Evolutionary conservation across 35 echinoderm and acorn worm genomes (phyloP).

Genomic region (Ptychodera flava): DNA sequence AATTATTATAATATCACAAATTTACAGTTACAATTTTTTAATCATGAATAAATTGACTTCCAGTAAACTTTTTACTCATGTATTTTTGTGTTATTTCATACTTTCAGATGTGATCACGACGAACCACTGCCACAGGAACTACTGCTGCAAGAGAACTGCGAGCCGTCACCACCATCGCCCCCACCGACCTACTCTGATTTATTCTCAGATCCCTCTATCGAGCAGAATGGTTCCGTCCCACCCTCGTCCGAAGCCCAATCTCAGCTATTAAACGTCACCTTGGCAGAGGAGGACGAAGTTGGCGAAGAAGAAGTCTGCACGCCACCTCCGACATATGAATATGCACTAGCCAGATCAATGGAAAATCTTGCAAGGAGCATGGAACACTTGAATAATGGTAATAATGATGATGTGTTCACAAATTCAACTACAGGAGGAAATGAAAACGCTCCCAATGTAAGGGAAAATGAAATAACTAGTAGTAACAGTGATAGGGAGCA

Average conservation of each 20-base stretch:
- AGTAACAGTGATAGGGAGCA: too few species aligned
- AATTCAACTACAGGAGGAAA: too few species aligned
- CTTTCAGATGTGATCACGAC: neutral
- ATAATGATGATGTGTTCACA: too few species aligned
- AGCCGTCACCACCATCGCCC: neutral
- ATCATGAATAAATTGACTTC: too few species aligned
- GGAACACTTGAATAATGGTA: neutral
- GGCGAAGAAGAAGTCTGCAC: neutral
- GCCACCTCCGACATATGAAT: neutral
- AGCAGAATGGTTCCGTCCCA: neutral
- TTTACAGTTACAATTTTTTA: too few species aligned
- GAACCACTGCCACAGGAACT: neutral
- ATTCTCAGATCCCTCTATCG: neutral
- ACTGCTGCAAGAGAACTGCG: neutral
- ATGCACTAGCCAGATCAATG: neutral
- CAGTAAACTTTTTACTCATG: too few species aligned
- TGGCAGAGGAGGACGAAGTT: neutral
- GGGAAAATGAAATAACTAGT: too few species aligned
- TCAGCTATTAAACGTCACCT: neutral
- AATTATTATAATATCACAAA: too few species aligned
- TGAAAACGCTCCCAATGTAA: too few species aligned
- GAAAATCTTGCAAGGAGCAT: neutral
- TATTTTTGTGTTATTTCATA: too few species aligned
- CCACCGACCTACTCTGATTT: neutral
- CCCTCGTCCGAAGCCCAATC: neutral